phyloP scores from a whole-genome alignment of 2,797 vertebrate species.

The Liparis tanakae region DNA sequence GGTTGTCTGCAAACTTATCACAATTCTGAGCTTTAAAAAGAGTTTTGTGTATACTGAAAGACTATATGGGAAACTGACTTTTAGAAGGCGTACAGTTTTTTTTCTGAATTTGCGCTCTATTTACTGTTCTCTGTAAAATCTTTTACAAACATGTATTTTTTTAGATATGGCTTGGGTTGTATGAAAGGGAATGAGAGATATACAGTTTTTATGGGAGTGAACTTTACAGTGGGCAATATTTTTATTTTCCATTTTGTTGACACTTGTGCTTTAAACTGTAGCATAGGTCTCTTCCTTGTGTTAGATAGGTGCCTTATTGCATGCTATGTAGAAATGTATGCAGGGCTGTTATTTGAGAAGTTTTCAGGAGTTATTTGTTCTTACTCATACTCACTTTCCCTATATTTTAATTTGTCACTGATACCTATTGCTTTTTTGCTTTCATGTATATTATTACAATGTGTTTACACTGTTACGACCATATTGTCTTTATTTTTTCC shows the following conservation, averaged over 20 bases:
- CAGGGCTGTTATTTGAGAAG: constrained; percentile 81
- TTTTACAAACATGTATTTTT: constrained; percentile 90
- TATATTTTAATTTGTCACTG: constrained; percentile 84
- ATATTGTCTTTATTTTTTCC: constrained; percentile 77
- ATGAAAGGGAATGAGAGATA: constrained; percentile 84
- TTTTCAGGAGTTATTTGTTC: constrained; percentile 78
- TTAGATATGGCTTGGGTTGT: constrained; percentile 85
- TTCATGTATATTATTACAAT: constrained; percentile 85
- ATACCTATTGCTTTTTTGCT: constrained; percentile 71
- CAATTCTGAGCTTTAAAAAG: constrained; percentile 66
- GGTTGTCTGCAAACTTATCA: constrained; percentile 70
- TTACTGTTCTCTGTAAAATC: constrained; percentile 85
- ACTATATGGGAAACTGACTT: constrained; percentile 64
- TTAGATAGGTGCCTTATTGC: constrained; percentile 92
- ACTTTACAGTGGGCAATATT: constrained; percentile 82
- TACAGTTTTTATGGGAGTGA: constrained; percentile 85
- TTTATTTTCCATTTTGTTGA: constrained; percentile 73
- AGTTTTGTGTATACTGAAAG: constrained; percentile 80
- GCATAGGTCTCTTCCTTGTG: constrained; percentile 88
- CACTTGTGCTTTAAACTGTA: constrained; percentile 85
- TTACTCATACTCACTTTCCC: constrained; percentile 82
- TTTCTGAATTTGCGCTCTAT: constrained; percentile 78
- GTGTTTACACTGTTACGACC: constrained; percentile 85
- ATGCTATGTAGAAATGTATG: constrained; percentile 89
- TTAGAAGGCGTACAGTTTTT: constrained; percentile 71